phyloP scores from a whole-genome alignment of 2,888 invertebrate species.

The Zaprionus lineosus region DNA sequence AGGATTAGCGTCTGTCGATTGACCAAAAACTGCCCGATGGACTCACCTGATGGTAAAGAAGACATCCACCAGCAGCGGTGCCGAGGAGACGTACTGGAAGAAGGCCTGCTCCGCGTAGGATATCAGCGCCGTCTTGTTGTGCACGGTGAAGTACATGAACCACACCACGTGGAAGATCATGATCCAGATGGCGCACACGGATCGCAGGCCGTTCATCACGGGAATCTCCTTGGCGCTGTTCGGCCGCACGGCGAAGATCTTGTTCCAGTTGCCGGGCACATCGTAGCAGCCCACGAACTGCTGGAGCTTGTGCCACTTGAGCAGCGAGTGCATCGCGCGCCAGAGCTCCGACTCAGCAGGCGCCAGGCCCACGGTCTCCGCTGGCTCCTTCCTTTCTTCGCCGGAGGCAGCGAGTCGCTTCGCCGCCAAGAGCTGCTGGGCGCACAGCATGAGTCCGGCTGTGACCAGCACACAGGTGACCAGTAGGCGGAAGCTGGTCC shows the following conservation, averaged over 20 bases:
- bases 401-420: slow-evolving; percentile 19
- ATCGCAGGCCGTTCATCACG: slow-evolving; percentile 82
- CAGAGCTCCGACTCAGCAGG: slow-evolving; percentile 62
- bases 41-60: slow-evolving; percentile 82
- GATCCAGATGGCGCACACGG: slow-evolving; percentile 82
- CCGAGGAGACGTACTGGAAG: slow-evolving; percentile 82
- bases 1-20: no score
- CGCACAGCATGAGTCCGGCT: slow-evolving; percentile 67
- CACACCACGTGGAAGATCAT: slow-evolving; percentile 82
- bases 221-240: slow-evolving; percentile 76
- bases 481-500: slow-evolving; percentile 78
- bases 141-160: slow-evolving; percentile 83
- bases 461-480: slow-evolving; percentile 67
- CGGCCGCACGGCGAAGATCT: slow-evolving; percentile 72
- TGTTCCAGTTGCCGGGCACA: slow-evolving; percentile 75
- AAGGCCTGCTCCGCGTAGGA: slow-evolving; percentile 80
- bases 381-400: slow-evolving; percentile 1
- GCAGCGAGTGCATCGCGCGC: slow-evolving; percentile 51
- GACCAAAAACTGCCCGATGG: fast-evolving
- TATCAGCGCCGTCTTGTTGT: slow-evolving; percentile 81
- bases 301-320: slow-evolving; percentile 47
- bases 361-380: slow-evolving; percentile 36
- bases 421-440: slow-evolving; percentile 53
- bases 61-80: slow-evolving; percentile 82
- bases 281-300: slow-evolving; percentile 80